Evolutionary conservation across 2,113 vertebrate genomes (phyloP), one percentile per base, ranked within the genome.

Genomic region (Rhinoptilus africanus): DNA sequence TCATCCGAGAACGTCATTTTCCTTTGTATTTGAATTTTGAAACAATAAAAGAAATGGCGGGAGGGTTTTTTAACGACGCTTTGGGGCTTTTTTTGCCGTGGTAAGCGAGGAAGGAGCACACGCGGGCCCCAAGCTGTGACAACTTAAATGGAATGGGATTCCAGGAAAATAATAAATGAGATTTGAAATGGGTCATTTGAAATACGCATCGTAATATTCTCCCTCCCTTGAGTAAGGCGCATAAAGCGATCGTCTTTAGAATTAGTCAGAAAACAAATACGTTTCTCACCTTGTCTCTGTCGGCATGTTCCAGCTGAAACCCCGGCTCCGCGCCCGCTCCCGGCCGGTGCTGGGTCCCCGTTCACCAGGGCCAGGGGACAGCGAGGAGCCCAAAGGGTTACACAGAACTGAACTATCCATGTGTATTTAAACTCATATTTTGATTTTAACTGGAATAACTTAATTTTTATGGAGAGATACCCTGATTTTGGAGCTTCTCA

Each of bases 131-230:
- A 78, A 79, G 91, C 93, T 95, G 96, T 72, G 94, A 75, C 86
- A 63, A 28, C 62, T 86, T 53, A 79, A 93, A 92, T 22, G 35
- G 79, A 94, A 84, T 67, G 59, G 39, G 86, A 91, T 82, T 91
- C 48, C 10, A 0, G 66, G 81, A 68, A 75, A 64, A 85, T 89
- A 82, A 94, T 75, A 94, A 85, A 86, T 75, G 93, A 84, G 81
- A 72, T 92, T 88, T 77, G 92, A 75, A 95, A 96, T 8, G 81
- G 87, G 77, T 96, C 91, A 77, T 92, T 91, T 72, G 93, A 91
- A 96, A 85, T 37, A 93, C 73, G 68, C 67, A 59, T 83, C 63
- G 16, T 54, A 76, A 90, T 81, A 93, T 21, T 73, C 88, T 73
- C 94, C 85, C 88, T 80, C 91, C 67, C 74, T 78, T 3, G 2